Conservation (phyloP, 1,140 invertebrate genomes). For the Calliopsis andreniformis region DNA sequence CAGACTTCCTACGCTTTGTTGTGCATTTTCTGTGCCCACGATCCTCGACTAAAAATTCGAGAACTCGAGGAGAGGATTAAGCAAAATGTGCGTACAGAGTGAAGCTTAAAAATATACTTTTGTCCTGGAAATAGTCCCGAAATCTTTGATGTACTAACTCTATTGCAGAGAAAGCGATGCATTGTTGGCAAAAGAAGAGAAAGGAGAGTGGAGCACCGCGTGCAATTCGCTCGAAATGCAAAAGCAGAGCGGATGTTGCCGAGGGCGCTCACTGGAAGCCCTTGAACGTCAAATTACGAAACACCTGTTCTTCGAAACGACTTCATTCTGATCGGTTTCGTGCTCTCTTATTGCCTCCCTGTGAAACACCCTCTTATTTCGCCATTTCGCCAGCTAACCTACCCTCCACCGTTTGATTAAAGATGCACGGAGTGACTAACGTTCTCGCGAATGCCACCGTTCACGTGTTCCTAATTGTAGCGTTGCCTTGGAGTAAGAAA, state of each 20-base stretch:
- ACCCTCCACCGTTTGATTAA: background rate
- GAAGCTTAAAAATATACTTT: too few relatives aligned
- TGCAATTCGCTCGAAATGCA: constrained; percentile 35
- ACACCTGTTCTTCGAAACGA: constrained; percentile 69
- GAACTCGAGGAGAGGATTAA: background rate
- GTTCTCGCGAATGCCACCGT: constrained; percentile 3
- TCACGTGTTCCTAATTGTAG: background rate
- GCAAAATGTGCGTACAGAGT: background rate
- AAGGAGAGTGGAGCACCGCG: background rate
- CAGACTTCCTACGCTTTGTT: background rate
- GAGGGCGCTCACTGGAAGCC: constrained; percentile 41
- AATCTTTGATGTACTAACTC: background rate
- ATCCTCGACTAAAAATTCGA: too few relatives aligned
- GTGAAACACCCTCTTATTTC: constrained; percentile 33
- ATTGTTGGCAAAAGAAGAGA: constrained; percentile 9
- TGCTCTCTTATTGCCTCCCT: constrained; percentile 21
- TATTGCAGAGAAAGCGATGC: constrained; percentile 23
- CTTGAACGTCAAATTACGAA: constrained; percentile 67
- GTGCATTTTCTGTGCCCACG: too few relatives aligned
- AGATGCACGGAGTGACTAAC: background rate
- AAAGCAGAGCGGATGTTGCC: constrained; percentile 43
- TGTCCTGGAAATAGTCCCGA: too few relatives aligned
- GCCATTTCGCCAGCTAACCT: too few relatives aligned
- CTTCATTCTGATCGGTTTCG: constrained; percentile 65
- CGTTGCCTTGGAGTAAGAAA: background rate